Evolutionary conservation across 2,797 vertebrate species (phyloP).

Genomic region (Carcharodon carcharias): DNA sequence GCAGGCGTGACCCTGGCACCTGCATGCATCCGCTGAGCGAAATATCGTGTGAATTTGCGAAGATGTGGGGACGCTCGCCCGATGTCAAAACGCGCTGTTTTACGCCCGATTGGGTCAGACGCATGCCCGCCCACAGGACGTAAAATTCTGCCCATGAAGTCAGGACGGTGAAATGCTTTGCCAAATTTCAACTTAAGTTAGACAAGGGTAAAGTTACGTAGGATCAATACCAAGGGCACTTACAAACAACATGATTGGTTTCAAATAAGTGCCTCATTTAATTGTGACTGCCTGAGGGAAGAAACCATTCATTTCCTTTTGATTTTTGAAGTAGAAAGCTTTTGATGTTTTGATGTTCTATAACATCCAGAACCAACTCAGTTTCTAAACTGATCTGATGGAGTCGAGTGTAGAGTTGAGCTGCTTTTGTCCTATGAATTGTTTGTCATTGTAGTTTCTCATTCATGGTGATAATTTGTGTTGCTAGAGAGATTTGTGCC

Average conservation of each 20-base stretch:
- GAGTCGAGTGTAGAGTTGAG: background rate
- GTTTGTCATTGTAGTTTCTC: conserved; percentile 16
- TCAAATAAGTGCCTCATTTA: background rate
- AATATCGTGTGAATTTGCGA: too few relatives aligned
- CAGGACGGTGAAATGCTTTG: too few relatives aligned
- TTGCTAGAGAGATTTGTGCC: conserved; percentile 11
- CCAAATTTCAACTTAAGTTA: background rate
- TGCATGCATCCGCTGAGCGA: too few relatives aligned
- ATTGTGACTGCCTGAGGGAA: background rate
- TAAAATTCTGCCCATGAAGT: too few relatives aligned
- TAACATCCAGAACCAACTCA: background rate
- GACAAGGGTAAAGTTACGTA: background rate
- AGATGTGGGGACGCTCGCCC: too few relatives aligned
- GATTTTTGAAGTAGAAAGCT: background rate
- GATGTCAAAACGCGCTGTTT: too few relatives aligned
- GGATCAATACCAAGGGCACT: background rate
- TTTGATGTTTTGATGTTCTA: conserved; percentile 13
- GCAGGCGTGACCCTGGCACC: too few relatives aligned
- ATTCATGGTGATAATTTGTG: background rate
- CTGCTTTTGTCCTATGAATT: conserved; percentile 22
- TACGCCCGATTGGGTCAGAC: too few relatives aligned
- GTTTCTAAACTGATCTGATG: background rate
- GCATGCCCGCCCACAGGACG: too few relatives aligned
- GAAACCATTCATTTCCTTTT: background rate
- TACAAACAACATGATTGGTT: background rate